phyloP scores from a whole-genome alignment of 2,113 vertebrate genomes.

The Amphilophus citrinellus region DNA sequence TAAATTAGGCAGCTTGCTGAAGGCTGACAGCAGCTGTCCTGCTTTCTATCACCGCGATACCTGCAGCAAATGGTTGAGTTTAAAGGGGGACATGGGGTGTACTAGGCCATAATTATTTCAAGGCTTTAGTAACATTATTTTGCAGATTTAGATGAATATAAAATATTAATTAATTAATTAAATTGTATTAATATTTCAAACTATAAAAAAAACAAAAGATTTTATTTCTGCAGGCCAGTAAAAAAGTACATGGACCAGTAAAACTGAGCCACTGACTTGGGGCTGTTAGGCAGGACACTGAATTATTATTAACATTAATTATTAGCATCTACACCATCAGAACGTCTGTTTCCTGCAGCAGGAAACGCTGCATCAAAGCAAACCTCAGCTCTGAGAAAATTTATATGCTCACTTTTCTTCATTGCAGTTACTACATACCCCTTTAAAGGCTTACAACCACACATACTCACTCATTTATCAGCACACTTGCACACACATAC shows the following conservation, averaged over 20 bases:
- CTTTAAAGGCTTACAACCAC: not conserved
- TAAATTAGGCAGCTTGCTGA: too few relatives aligned
- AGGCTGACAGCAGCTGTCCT: too few relatives aligned
- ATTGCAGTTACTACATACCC: not conserved
- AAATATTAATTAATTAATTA: not conserved
- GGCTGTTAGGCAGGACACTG: not conserved
- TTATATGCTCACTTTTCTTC: not conserved
- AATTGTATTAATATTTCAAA: not conserved
- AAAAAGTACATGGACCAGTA: too few relatives aligned
- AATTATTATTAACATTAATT: not conserved
- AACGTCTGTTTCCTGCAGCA: not conserved
- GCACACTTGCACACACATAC: not conserved
- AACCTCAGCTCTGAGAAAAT: not conserved
- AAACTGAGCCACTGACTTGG: not conserved
- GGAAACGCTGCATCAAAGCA: not conserved
- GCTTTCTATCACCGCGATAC: not conserved
- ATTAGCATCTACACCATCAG: not conserved
- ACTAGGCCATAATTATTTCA: not conserved
- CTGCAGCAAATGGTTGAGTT: not conserved
- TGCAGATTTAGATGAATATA: not conserved
- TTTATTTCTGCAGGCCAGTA: not conserved
- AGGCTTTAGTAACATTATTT: not conserved
- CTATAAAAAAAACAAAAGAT: not conserved
- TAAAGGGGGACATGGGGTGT: not conserved
- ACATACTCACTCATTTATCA: not conserved